Conservation (phyloP, 2,888 invertebrate genomes). For the Clostera curtula region DNA sequence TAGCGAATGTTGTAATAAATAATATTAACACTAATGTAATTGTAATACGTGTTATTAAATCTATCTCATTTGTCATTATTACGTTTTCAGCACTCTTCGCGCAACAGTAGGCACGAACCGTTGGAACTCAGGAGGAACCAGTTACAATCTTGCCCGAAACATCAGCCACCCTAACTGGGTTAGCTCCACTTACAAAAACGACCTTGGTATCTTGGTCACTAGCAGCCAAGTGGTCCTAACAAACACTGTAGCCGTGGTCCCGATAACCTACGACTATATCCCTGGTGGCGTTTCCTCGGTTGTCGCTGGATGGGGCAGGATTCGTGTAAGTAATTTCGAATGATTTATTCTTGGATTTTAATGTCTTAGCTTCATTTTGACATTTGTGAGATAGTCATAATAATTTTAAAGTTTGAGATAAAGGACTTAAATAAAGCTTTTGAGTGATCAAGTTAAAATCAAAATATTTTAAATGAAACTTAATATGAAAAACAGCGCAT, state of each 20-base stretch:
- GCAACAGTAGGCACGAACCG: background rate
- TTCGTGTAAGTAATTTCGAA: background rate
- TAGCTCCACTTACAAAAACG: background rate
- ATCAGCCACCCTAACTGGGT: background rate
- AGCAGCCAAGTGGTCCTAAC: background rate
- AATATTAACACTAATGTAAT: too few relatives aligned
- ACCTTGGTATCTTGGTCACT: background rate
- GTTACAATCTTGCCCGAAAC: background rate
- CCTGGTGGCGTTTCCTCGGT: background rate
- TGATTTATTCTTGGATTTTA: background rate
- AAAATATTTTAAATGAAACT: too few relatives aligned
- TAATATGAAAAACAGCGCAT: too few relatives aligned
- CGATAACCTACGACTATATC: background rate
- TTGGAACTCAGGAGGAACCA: background rate
- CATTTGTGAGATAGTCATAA: background rate
- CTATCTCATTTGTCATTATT: too few relatives aligned
- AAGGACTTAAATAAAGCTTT: too few relatives aligned
- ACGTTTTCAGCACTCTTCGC: background rate
- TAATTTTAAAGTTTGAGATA: too few relatives aligned
- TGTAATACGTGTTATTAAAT: too few relatives aligned
- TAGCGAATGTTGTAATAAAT: too few relatives aligned
- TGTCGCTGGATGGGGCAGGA: background rate
- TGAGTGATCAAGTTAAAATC: too few relatives aligned
- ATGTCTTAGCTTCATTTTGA: background rate
- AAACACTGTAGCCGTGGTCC: background rate